These are phyloP conservation scores for Montipora capricornis DNA, from an alignment of 64 coral and sea anemone genomes.

Conservation along the genomic window DNA sequence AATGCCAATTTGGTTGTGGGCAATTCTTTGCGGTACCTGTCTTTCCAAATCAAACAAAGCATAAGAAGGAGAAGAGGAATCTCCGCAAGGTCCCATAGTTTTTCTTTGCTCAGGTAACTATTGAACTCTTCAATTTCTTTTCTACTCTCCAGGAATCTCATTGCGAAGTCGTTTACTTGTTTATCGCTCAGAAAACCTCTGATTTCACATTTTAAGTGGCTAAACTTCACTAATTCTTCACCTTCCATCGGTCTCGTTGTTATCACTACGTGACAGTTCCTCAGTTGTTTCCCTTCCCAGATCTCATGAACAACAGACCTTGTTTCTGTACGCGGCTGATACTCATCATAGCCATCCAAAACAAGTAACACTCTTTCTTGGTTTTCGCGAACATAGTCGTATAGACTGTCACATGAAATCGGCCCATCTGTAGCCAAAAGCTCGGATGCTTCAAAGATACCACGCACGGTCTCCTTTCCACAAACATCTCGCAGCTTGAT, in stretches of 20 bases:
- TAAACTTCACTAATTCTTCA: not conserved
- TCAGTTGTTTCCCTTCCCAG: not conserved
- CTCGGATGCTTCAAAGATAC: not conserved
- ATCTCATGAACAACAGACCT: slow-evolving; percentile 7
- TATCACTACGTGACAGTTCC: slow-evolving; percentile 22
- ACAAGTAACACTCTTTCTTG: slow-evolving; percentile 31
- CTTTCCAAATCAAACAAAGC: slow-evolving; percentile 56
- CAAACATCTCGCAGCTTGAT: slow-evolving; percentile 19
- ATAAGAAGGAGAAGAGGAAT: slow-evolving; percentile 48
- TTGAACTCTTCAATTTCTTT: slow-evolving; percentile 18
- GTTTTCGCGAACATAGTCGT: slow-evolving; percentile 22
- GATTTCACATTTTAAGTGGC: slow-evolving; percentile 18
- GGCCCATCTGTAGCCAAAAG: slow-evolving; percentile 24
- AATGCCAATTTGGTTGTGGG: slow-evolving; percentile 18
- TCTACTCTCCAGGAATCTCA: not conserved
- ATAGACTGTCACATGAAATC: not conserved
- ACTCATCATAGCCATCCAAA: slow-evolving; percentile 46
- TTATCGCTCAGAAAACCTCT: not conserved
- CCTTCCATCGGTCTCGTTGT: slow-evolving; percentile 27
- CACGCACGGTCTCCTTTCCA: not conserved
- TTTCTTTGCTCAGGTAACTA: slow-evolving; percentile 7
- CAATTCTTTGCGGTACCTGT: slow-evolving; percentile 13
- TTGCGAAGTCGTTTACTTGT: slow-evolving; percentile 23
- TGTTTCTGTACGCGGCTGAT: not conserved
- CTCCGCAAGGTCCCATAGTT: slow-evolving; percentile 34